Evolutionary conservation across 2,797 vertebrate species (phyloP), one percentile per base, ranked within the genome.

Genomic region (Cichlasoma orientale): DNA sequence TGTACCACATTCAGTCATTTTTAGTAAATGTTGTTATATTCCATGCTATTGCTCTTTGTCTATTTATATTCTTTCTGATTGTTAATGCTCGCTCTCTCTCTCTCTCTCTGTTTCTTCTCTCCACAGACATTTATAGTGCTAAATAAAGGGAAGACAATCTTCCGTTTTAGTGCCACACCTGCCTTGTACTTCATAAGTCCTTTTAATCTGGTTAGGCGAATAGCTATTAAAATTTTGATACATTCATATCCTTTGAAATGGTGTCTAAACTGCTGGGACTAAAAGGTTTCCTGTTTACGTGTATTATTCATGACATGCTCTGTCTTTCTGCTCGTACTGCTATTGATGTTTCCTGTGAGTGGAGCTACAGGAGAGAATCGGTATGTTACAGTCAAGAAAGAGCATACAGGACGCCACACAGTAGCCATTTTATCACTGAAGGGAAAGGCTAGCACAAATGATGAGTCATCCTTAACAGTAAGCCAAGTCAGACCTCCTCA

Each of bases 161-260:
- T 99, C 98, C 97, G 98, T 97, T 99, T 99, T 96, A 99, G 98
- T 98, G 98, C 98, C 97, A 98, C 95, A 86, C 96, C 98, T 97
- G 96, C 98, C 96, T 96, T 99, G 98, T 99, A 99, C 97, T 98
- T 99, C 97, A 98, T 99, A 97, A 98, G 96, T 95, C 98, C 98
- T 97, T 97, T 99, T 94, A 99, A 98, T 96, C 94, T 94, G 92
- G 92, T 96, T 96, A 97, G 98, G 96, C 97, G 94, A 98, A 95
- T 98, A 97, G 98, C 98, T 97, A 99, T 99, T 97, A 99, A 99
- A 98, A 99, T 99, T 99, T 99, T 99, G 97, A 99, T 99, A 99
- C 98, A 99, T 97, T 98, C 98, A 99, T 99, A 99, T 99, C 98
- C 98, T 99, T 99, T 96, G 74, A 93, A 92, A 90, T 68, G 72